Conservation (phyloP, 1,140 invertebrate species). For the Arctopsyche grandis region DNA sequence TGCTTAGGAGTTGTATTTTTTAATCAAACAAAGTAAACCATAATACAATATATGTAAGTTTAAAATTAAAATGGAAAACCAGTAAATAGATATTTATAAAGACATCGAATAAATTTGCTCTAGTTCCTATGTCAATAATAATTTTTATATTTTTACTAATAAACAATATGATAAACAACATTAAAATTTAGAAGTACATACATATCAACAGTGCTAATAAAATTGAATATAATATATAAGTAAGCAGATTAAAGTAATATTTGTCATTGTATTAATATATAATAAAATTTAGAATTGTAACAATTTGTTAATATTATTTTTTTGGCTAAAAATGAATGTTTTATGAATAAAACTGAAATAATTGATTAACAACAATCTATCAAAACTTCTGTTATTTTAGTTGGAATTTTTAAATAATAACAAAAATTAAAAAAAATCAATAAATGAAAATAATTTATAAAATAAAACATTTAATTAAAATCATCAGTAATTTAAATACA, state of each 20-base stretch:
- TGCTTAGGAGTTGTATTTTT: constrained; percentile 13
- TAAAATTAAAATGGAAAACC: too few relatives aligned
- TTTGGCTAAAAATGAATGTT: neutral
- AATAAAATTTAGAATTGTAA: constrained; percentile 16
- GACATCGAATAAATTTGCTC: constrained; percentile 4
- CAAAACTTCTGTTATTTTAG: too few relatives aligned
- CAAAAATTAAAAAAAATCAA: neutral
- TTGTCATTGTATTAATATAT: neutral
- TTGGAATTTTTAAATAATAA: too few relatives aligned
- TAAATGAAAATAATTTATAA: neutral
- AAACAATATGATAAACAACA: constrained; percentile 17
- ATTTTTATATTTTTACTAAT: constrained; percentile 10
- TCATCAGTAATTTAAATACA: too few relatives aligned
- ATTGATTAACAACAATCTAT: neutral
- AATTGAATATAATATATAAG: neutral
- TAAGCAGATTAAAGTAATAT: constrained; percentile 3
- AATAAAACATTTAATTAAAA: neutral
- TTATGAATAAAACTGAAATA: neutral
- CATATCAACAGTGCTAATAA: constrained; percentile 14
- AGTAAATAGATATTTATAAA: too few relatives aligned
- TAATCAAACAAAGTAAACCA: neutral
- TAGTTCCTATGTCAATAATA: constrained; percentile 6
- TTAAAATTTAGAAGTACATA: constrained; percentile 10
- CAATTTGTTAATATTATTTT: neutral
- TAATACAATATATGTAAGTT: too few relatives aligned